Conservation (phyloP, 2,888 invertebrate species). For the Euclidia mi region DNA sequence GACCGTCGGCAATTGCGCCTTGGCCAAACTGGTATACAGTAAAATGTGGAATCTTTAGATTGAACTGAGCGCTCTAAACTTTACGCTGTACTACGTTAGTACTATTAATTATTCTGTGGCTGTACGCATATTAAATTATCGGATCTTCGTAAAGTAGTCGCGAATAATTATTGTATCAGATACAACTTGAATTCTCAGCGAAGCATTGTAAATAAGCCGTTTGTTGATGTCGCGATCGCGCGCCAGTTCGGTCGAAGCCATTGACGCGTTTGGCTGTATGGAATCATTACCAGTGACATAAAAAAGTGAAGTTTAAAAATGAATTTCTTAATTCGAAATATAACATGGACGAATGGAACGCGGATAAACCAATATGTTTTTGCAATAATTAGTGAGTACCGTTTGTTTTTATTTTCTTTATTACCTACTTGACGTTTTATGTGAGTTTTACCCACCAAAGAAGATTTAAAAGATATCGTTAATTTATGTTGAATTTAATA, state of each 20-base stretch:
- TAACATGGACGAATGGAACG: slow-evolving; percentile 81
- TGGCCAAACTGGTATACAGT: no score
- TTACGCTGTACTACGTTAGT: no score
- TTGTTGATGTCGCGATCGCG: slow-evolving; percentile 53
- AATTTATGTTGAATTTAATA: no score
- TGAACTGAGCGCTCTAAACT: no score
- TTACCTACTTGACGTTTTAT: background rate
- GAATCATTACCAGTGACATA: slow-evolving; percentile 39
- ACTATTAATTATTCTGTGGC: no score
- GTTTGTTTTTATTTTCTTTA: slow-evolving; percentile 16
- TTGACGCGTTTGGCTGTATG: slow-evolving; percentile 64
- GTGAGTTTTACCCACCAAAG: no score
- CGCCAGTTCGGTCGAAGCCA: slow-evolving; percentile 67
- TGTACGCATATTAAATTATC: slow-evolving; percentile 17
- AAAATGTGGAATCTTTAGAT: no score
- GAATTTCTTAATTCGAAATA: slow-evolving; percentile 80
- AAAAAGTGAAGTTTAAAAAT: slow-evolving; percentile 60
- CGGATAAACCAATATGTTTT: slow-evolving; percentile 84
- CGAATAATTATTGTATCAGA: slow-evolving; percentile 45
- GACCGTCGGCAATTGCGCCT: no score
- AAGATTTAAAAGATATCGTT: no score
- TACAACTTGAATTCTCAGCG: slow-evolving; percentile 15
- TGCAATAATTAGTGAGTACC: slow-evolving; percentile 81
- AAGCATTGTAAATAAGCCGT: slow-evolving; percentile 52
- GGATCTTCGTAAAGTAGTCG: slow-evolving; percentile 19